Conservation (phyloP, 2,113 vertebrate species). For the Tangachromis dhanisi region DNA sequence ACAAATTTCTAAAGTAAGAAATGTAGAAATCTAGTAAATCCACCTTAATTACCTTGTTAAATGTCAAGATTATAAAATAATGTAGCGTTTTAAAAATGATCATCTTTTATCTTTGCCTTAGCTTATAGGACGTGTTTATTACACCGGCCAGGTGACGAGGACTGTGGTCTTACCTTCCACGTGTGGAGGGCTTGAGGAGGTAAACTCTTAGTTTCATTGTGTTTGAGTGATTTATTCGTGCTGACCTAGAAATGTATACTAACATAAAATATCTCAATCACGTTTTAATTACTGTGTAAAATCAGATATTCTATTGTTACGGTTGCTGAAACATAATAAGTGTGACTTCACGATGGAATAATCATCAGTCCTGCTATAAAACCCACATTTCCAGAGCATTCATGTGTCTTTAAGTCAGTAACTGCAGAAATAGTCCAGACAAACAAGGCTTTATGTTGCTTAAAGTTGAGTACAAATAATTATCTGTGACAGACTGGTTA, state of each 20-base stretch:
- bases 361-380: background rate
- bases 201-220: background rate
- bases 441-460: background rate
- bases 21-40: background rate
- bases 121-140: background rate
- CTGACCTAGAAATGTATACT: background rate
- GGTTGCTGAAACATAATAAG: background rate
- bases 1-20: background rate
- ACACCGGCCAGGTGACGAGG: background rate
- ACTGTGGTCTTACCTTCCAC: background rate
- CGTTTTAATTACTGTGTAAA: fast-evolving
- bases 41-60: background rate
- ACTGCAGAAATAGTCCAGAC: background rate
- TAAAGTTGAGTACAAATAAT: background rate
- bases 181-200: background rate
- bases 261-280: background rate
- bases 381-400: background rate
- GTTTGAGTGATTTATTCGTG: background rate
- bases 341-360: background rate
- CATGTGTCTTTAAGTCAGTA: background rate
- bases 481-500: background rate
- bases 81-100: background rate
- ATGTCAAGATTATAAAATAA: background rate
- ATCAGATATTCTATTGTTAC: background rate
- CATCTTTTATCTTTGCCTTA: background rate